phyloP scores from a whole-genome alignment of 2,113 vertebrate genomes.

The Rhynchopsitta pachyrhyncha region DNA sequence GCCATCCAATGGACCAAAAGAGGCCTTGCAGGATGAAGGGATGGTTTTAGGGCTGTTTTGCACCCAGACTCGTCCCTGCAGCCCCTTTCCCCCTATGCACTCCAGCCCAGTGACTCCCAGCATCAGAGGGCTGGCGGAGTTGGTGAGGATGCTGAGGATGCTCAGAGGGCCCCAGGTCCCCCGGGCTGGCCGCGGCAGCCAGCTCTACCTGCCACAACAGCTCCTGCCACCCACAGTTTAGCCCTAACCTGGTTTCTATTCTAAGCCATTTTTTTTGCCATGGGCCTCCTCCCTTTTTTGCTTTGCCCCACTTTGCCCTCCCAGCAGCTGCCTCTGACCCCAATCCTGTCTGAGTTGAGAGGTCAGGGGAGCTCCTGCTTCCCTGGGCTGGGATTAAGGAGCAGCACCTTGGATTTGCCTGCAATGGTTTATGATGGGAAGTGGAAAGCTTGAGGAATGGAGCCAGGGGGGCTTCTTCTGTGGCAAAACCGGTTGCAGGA shows the following conservation, averaged over 20 bases:
- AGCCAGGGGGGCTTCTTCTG: not conserved
- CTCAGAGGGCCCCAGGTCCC: fast-evolving
- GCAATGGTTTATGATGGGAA: not conserved
- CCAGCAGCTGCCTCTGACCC: not conserved
- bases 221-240: conserved; percentile 20
- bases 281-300: not conserved
- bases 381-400: not conserved
- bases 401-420: not conserved
- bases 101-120: not conserved
- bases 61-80: not conserved
- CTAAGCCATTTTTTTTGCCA: not conserved
- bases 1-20: not conserved
- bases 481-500: not conserved
- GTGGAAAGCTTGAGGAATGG: not conserved
- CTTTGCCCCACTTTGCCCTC: conserved; percentile 34
- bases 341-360: not conserved
- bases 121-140: not conserved
- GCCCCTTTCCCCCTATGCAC: not conserved
- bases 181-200: not conserved
- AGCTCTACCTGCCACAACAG: not conserved
- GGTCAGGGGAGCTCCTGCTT: not conserved
- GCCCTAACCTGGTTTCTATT: conserved; percentile 43
- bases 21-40: not conserved
- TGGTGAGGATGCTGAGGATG: not conserved
- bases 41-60: not conserved